These are phyloP conservation scores for Aramus guarauna DNA, from an alignment of 2,113 vertebrate genomes.

Conservation along the genomic window DNA sequence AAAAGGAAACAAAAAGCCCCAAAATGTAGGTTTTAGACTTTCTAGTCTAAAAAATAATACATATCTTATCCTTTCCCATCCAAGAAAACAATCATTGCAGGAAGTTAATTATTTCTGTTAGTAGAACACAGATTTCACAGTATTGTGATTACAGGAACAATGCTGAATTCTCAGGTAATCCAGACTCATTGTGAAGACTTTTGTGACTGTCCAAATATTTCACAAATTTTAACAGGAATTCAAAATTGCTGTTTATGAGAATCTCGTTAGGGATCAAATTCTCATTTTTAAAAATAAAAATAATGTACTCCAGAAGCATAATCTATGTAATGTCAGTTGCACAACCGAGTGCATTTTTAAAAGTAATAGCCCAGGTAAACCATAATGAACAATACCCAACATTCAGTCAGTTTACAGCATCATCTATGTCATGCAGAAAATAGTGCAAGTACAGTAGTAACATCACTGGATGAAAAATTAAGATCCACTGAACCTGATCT, in stretches of 20 bases:
- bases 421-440: background rate
- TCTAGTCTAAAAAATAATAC: background rate
- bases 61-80: background rate
- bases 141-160: background rate
- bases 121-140: background rate
- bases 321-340: background rate
- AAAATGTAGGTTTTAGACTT: background rate
- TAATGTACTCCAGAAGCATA: background rate
- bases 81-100: background rate
- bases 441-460: background rate
- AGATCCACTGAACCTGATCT: background rate
- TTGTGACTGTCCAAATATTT: background rate
- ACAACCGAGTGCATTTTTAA: background rate
- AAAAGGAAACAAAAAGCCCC: rapidly evolving
- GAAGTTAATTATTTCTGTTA: background rate
- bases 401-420: background rate
- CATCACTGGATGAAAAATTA: background rate
- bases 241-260: background rate
- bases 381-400: background rate
- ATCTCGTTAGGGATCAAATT: background rate
- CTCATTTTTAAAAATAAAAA: background rate
- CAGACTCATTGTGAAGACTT: background rate
- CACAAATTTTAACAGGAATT: background rate
- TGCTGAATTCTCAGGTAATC: background rate
- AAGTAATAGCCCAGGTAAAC: background rate